Evolutionary conservation across 2,113 vertebrate species (phyloP).

Genomic region (Saimiri boliviensis): DNA sequence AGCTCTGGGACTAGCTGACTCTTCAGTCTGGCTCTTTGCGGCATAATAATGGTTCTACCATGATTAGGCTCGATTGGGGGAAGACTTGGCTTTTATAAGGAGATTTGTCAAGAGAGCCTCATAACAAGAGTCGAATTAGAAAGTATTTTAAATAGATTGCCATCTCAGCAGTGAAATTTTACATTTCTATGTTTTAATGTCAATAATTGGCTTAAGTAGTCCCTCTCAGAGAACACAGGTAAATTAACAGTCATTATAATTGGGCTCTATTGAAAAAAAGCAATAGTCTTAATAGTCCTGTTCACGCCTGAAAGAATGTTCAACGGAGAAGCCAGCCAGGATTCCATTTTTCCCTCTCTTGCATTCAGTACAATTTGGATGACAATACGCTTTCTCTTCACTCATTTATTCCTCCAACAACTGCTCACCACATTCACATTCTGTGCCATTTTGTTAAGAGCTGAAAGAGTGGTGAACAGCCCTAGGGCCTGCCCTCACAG

Average conservation of each 20-base stretch:
- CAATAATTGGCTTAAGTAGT: conserved; percentile 54
- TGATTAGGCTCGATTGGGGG: conserved; percentile 30
- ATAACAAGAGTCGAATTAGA: conserved; percentile 58
- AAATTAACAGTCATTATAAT: conserved; percentile 70
- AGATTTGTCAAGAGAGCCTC: conserved; percentile 50
- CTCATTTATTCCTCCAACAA: not conserved
- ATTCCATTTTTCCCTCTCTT: not conserved
- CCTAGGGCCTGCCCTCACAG: not conserved
- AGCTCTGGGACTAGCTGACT: not conserved
- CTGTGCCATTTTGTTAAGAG: not conserved
- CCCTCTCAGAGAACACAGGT: conserved; percentile 67
- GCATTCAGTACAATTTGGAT: conserved; percentile 1
- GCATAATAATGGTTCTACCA: not conserved
- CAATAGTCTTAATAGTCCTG: conserved; percentile 23
- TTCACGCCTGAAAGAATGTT: conserved; percentile 5
- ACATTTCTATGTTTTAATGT: conserved; percentile 63
- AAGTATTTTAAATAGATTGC: conserved; percentile 57
- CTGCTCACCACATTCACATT: not conserved
- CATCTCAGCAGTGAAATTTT: conserved; percentile 59
- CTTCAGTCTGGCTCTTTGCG: not conserved
- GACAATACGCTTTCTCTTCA: conserved; percentile 21
- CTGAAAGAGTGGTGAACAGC: not conserved
- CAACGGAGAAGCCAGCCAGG: not conserved
- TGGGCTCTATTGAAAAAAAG: conserved; percentile 47
- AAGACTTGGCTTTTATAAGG: conserved; percentile 54